These are phyloP conservation scores for Lasioglossum zephyrum DNA, from an alignment of 2,888 invertebrate genomes.

Conservation along the genomic window DNA sequence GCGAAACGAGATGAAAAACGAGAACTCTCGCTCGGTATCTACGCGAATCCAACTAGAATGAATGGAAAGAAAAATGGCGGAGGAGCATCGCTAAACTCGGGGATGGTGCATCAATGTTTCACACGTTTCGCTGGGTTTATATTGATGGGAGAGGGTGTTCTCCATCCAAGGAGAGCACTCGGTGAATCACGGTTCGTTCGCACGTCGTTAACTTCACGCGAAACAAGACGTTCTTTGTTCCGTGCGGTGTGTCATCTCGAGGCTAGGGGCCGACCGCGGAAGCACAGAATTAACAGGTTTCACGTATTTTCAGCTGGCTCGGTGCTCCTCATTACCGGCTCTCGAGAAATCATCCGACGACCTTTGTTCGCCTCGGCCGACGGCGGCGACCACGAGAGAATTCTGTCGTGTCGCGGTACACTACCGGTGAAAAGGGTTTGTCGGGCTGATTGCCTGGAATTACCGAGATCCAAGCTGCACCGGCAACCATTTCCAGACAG, in stretches of 20 bases:
- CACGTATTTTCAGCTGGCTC: conserved; percentile 47
- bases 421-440: conserved; percentile 50
- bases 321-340: conserved; percentile 54
- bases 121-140: background rate
- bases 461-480: conserved; percentile 45
- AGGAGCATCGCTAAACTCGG: background rate
- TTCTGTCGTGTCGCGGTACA: conserved; percentile 60
- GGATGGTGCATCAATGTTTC: background rate
- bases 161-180: background rate
- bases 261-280: background rate
- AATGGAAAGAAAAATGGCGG: background rate
- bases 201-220: conserved; percentile 54
- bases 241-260: conserved; percentile 11
- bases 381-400: conserved; percentile 43
- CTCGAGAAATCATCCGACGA: conserved; percentile 66
- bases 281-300: conserved; percentile 46
- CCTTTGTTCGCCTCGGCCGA: conserved; percentile 56
- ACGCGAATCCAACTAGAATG: background rate
- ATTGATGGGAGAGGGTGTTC: background rate
- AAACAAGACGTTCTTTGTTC: conserved; percentile 45
- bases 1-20: background rate
- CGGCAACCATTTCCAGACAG: conserved; percentile 31
- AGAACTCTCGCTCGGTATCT: background rate
- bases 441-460: conserved; percentile 66
- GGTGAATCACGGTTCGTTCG: background rate